These are phyloP conservation scores for Idris sp. DNA, from an alignment of 1,140 invertebrate genomes.

Conservation along the genomic window DNA sequence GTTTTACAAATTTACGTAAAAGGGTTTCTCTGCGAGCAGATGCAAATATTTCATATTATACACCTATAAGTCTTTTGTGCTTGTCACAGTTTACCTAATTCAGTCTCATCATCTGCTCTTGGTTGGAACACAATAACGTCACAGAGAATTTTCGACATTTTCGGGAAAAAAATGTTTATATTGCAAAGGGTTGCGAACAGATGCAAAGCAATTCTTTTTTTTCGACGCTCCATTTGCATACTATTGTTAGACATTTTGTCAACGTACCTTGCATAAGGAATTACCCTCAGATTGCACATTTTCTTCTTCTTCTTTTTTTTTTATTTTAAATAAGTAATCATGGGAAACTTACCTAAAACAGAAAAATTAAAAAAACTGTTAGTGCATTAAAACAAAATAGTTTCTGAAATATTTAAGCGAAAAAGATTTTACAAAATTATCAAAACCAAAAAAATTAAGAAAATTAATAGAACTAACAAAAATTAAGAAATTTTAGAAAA, in stretches of 20 bases:
- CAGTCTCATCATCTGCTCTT: constrained; percentile 60
- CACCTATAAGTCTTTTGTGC: constrained; percentile 55
- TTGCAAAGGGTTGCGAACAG: constrained; percentile 59
- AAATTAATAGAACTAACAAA: too few relatives aligned
- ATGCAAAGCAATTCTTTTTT: constrained; percentile 51
- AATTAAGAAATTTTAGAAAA: too few relatives aligned
- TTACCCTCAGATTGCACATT: constrained; percentile 13
- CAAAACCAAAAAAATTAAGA: too few relatives aligned
- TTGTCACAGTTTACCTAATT: constrained; percentile 56
- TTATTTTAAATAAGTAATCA: too few relatives aligned
- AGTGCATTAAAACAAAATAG: too few relatives aligned
- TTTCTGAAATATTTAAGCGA: too few relatives aligned
- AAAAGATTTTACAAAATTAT: too few relatives aligned
- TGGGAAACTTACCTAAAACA: too few relatives aligned
- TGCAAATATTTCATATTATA: constrained; percentile 62
- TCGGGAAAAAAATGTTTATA: constrained; percentile 50
- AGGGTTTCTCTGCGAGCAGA: constrained; percentile 55
- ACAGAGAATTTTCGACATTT: constrained; percentile 54
- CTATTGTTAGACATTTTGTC: constrained; percentile 45
- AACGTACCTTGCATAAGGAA: constrained; percentile 48
- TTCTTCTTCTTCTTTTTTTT: too few relatives aligned
- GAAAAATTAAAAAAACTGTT: too few relatives aligned
- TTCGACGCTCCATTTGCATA: constrained; percentile 50
- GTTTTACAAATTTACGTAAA: constrained; percentile 60
- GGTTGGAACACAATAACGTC: constrained; percentile 40